Evolutionary conservation across 2,797 vertebrate genomes (phyloP).

Genomic region (Oryzias sinensis): DNA sequence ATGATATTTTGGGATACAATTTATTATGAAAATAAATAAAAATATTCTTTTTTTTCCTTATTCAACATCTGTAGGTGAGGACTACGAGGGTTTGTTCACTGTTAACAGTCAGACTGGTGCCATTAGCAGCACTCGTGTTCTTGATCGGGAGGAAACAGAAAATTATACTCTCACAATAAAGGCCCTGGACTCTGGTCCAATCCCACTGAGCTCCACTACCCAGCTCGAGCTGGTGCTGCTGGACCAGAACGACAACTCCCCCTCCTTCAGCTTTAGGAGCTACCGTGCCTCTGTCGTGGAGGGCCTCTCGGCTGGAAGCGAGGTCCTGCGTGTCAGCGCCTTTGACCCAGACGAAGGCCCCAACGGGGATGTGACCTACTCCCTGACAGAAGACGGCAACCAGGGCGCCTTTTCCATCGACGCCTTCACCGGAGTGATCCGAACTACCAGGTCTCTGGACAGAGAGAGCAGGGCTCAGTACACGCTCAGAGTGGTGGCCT

Average conservation of each 20-base stretch:
- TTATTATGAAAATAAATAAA: too few relatives aligned
- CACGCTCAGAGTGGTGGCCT: constrained; percentile 79
- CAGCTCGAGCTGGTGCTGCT: constrained; percentile 80
- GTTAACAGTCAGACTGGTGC: constrained; percentile 83
- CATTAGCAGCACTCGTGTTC: constrained; percentile 75
- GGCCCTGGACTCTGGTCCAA: constrained; percentile 81
- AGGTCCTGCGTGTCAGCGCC: constrained; percentile 79
- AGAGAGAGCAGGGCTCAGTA: constrained; percentile 82
- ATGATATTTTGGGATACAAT: background rate
- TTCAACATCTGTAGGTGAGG: constrained; percentile 72
- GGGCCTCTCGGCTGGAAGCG: constrained; percentile 76
- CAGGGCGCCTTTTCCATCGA: constrained; percentile 82
- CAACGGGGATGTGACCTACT: constrained; percentile 84
- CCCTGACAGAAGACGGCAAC: constrained; percentile 77
- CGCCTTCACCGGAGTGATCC: constrained; percentile 70
- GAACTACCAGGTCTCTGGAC: constrained; percentile 79
- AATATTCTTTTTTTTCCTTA: too few relatives aligned
- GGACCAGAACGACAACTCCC: constrained; percentile 90
- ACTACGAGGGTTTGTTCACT: constrained; percentile 78
- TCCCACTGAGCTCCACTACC: constrained; percentile 72
- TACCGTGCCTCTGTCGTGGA: constrained; percentile 84
- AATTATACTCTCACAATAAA: constrained; percentile 84
- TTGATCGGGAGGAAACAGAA: constrained; percentile 85
- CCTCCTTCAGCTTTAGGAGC: constrained; percentile 74
- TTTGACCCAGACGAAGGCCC: constrained; percentile 82